phyloP scores from a whole-genome alignment of 2,797 vertebrate species.

The Catharus ustulatus region DNA sequence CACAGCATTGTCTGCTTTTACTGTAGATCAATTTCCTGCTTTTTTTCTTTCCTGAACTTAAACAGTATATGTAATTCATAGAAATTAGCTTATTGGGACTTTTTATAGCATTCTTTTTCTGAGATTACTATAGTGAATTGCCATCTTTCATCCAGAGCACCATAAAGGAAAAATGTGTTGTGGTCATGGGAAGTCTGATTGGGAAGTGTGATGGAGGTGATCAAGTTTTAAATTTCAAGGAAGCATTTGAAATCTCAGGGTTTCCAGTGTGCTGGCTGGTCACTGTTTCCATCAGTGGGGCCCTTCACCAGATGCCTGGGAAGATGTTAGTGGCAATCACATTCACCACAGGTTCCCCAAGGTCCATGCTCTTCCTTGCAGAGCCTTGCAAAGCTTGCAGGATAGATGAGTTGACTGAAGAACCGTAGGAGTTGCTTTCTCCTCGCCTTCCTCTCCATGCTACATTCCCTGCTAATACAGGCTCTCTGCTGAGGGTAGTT shows the following conservation, averaged over 20 bases:
- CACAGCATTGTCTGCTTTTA: neutral
- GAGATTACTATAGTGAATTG: neutral
- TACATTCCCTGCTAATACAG: neutral
- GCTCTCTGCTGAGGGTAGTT: neutral
- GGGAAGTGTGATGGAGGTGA: neutral
- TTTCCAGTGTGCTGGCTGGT: neutral
- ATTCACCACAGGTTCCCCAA: accelerated
- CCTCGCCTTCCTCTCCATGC: neutral
- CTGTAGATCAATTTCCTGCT: neutral
- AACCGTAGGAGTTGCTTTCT: neutral
- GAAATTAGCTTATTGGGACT: neutral
- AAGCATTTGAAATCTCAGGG: neutral
- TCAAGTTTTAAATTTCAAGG: neutral
- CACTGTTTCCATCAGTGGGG: neutral
- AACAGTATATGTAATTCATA: neutral
- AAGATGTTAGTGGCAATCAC: neutral
- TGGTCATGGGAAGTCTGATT: neutral
- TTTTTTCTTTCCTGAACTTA: neutral
- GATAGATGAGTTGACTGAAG: neutral
- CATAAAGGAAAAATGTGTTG: neutral
- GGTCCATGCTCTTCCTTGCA: neutral
- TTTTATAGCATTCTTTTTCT: neutral
- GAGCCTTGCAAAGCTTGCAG: neutral
- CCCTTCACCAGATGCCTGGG: neutral
- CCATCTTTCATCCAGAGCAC: neutral